Percentiles rank a stretch among this genome's conserved stretches.
These are phyloP conservation scores for Sarotherodon lohbergeri DNA, from an alignment of 2,113 vertebrate species.

Conservation along the genomic window DNA sequence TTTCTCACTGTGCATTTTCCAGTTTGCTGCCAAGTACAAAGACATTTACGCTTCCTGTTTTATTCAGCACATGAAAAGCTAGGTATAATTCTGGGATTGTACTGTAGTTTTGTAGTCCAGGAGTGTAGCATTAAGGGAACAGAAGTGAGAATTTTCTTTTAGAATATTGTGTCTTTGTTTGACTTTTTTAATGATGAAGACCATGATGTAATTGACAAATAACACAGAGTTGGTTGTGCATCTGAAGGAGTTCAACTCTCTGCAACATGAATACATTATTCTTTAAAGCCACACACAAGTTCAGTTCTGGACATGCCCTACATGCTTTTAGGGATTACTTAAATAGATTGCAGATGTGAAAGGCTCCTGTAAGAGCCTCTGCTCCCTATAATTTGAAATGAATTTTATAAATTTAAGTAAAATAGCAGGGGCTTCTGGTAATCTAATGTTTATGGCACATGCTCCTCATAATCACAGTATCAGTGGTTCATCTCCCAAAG, in stretches of 20 bases:
- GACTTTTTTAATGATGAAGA: neutral
- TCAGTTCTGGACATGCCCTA: neutral
- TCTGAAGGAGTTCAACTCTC: neutral
- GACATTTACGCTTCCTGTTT: neutral
- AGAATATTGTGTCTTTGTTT: neutral
- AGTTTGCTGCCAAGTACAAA: conserved; percentile 3
- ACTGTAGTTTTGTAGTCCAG: neutral
- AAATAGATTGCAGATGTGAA: neutral
- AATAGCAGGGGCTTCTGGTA: neutral
- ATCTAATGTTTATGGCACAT: neutral
- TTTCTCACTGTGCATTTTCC: conserved; percentile 30
- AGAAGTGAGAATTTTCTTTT: neutral
- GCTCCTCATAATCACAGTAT: neutral
- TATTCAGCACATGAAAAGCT: neutral
- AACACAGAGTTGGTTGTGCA: neutral
- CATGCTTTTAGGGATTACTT: neutral
- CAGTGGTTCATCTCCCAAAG: neutral
- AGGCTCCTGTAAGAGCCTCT: neutral
- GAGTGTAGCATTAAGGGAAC: neutral
- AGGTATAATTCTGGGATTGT: neutral
- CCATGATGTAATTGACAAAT: neutral
- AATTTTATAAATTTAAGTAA: neutral
- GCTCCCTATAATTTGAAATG: neutral
- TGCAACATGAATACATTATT: neutral
- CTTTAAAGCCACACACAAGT: neutral